phyloP scores from a whole-genome alignment of 2,888 invertebrate genomes.

The Chromoteleia sp. region DNA sequence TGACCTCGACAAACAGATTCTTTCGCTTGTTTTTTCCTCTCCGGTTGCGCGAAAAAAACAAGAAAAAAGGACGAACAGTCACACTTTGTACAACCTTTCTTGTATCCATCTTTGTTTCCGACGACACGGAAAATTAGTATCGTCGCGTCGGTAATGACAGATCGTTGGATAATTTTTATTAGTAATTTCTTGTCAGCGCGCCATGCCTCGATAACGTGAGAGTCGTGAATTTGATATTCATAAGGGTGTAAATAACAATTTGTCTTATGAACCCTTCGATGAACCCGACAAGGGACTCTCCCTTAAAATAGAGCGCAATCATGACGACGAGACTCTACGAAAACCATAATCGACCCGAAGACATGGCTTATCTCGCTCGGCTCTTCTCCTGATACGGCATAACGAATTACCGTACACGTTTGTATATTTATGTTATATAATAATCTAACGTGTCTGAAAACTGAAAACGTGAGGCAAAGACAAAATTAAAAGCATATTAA shows the following conservation, averaged over 20 bases:
- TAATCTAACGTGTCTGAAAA: slow-evolving; percentile 27
- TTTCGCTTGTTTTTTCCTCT: slow-evolving; percentile 76
- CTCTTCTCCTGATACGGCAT: slow-evolving; percentile 74
- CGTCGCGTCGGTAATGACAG: background rate
- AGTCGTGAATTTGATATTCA: slow-evolving; percentile 39
- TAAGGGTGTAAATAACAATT: slow-evolving; percentile 65
- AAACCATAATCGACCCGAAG: slow-evolving; percentile 80
- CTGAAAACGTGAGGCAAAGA: slow-evolving; percentile 12
- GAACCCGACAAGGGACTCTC: slow-evolving; percentile 68
- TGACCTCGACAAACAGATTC: slow-evolving; percentile 77
- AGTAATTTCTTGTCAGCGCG: slow-evolving; percentile 1
- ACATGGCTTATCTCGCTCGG: slow-evolving; percentile 80
- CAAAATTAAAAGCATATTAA: slow-evolving; percentile 6
- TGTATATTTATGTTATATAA: slow-evolving; percentile 66
- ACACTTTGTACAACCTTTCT: slow-evolving; percentile 30
- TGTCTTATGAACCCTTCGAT: slow-evolving; percentile 68
- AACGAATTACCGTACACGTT: slow-evolving; percentile 75
- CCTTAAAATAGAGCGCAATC: slow-evolving; percentile 73
- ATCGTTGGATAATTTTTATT: background rate
- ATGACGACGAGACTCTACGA: slow-evolving; percentile 72
- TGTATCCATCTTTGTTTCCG: slow-evolving; percentile 10
- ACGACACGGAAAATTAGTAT: background rate
- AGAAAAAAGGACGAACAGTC: slow-evolving; percentile 37
- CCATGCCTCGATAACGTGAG: slow-evolving; percentile 26
- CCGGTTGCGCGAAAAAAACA: slow-evolving; percentile 37